Evolutionary conservation across 1,140 invertebrate species (phyloP), one percentile per base, ranked within the genome.

Genomic region (Battus philenor): DNA sequence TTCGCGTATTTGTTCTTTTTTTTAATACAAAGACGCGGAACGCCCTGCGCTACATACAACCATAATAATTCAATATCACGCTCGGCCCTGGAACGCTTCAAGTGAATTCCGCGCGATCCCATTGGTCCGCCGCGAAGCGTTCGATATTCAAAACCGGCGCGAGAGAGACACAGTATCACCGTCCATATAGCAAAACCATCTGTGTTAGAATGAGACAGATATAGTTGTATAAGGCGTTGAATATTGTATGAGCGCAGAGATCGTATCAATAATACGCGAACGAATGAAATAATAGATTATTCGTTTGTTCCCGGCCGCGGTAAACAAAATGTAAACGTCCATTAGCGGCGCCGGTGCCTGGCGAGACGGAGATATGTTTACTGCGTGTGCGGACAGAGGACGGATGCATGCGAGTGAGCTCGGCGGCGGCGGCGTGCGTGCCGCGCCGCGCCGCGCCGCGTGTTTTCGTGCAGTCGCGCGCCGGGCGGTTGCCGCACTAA

Each of bases 221-320:
- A 41, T 49, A 59, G 8, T 33, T 50, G 43, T 59, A 50, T 73
- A 43, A 33, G 50, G 18, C 26, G 27, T 53, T 81, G 54, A 82
- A 82, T 82, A 72, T 78, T 81, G 77, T 59, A 81, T 78, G 71
- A 68, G 59, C 50, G 53, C 47, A 65, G 72, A 70, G 59, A 56
- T 59, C 51, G 65, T 85, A 85, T 85, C 76, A 85, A 85, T 85
- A 85, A 85, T 84, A 82, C 69, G 78, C 59, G 80, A 60, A 79
- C 76, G 81, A 85, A 82, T 82, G 81, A 82, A 85, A 85, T 85
- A 85, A 85, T 85, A 85, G 81, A 82, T 85, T 82, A 82, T 82
- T 78, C 81, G 78, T 85, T 85, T 85, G 81, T 85, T 82, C 75
- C 66, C 73, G 82, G 76, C 71, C 77, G 66, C 72, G 68, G 77